These are phyloP conservation scores for Melanaphis sacchari DNA, from an alignment of 1,140 invertebrate species.

Conservation along the genomic window DNA sequence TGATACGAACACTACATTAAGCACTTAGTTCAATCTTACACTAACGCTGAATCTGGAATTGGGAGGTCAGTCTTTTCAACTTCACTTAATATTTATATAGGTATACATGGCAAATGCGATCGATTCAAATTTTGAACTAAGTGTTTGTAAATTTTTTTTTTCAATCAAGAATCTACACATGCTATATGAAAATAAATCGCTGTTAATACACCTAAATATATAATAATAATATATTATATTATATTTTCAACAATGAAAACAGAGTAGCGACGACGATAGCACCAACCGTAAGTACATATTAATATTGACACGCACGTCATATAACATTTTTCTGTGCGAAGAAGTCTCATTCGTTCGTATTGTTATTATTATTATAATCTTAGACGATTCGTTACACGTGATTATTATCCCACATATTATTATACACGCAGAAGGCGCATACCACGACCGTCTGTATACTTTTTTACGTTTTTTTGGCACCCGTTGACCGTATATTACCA, in stretches of 20 bases:
- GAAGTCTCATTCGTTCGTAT: constrained; percentile 62
- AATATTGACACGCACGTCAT: background rate
- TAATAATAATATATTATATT: background rate
- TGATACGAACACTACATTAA: background rate
- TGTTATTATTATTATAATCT: constrained; percentile 64
- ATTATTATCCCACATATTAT: constrained; percentile 38
- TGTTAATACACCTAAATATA: background rate
- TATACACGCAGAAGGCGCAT: background rate
- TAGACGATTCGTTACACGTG: constrained; percentile 34
- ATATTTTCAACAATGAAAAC: background rate
- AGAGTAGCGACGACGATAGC: constrained; percentile 33
- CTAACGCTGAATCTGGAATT: background rate
- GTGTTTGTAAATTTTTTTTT: background rate
- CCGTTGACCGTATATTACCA: background rate
- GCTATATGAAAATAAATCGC: background rate
- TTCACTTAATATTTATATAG: background rate
- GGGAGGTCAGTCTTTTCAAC: background rate
- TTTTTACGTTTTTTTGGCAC: constrained; percentile 40
- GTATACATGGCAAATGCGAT: background rate
- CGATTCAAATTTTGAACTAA: background rate
- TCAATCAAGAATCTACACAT: background rate
- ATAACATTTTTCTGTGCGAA: constrained; percentile 59
- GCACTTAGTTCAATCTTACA: background rate
- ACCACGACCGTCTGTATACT: background rate
- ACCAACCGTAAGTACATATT: background rate